Conservation (phyloP, 2,113 vertebrate genomes). For the Sebastes fasciatus region DNA sequence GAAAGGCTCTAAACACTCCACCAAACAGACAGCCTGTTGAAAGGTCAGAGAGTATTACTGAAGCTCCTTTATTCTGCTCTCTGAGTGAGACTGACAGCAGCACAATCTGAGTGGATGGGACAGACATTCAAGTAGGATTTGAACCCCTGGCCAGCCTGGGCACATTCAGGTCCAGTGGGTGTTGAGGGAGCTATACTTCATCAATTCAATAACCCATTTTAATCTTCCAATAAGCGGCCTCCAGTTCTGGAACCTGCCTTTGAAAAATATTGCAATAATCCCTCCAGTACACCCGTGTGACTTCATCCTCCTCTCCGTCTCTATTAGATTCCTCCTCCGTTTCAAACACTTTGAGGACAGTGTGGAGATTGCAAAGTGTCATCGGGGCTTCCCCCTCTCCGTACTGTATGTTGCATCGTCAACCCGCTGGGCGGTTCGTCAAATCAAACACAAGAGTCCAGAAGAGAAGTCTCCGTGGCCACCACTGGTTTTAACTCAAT, state of each 20-base stretch:
- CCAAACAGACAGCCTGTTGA: neutral
- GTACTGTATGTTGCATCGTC: neutral
- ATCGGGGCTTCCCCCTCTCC: neutral
- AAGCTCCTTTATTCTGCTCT: neutral
- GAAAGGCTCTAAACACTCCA: neutral
- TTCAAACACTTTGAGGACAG: neutral
- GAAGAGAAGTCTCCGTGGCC: too few relatives aligned
- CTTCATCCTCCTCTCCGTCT: neutral
- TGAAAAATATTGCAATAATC: constrained; percentile 42
- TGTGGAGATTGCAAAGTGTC: neutral
- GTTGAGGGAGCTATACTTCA: neutral
- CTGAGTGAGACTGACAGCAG: neutral
- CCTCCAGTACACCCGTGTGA: neutral
- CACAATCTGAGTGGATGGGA: too few relatives aligned
- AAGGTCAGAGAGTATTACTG: neutral
- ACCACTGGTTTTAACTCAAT: neutral
- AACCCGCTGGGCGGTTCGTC: neutral
- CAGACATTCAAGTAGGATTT: neutral
- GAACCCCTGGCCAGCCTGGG: neutral
- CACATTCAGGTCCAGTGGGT: neutral
- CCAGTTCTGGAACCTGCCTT: neutral
- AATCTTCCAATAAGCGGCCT: constrained; percentile 13
- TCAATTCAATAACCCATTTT: constrained; percentile 40
- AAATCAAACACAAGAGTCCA: neutral
- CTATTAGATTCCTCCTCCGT: constrained; percentile 12